Base-by-base conservation (phyloP, 2,888 invertebrate genomes). In the Melieria omissa region DNA sequence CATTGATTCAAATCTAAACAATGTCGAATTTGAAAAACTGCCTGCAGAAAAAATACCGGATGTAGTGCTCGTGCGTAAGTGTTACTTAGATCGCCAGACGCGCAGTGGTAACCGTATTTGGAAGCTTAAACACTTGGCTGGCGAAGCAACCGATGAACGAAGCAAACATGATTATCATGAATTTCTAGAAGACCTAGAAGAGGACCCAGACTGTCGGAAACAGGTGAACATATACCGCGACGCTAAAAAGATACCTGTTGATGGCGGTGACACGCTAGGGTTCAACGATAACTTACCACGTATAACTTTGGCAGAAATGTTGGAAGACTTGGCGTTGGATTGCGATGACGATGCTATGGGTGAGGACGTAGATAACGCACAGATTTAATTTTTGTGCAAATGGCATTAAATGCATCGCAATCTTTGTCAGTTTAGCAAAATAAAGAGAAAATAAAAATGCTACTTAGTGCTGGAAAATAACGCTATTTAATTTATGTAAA, bases 131-230 rank as follows among this genome's bases (percentile, higher is more conserved):
- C 96, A 96, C 85, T 90, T 99, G 85, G 91, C 91, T 0, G 91
- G 92, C 7, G 93, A 92, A 67, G 90, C 89, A 5, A 89, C 90
- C 1, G 90, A 89, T 72, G 90, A 91, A 81, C 91, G 91, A 45
- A 91, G 90, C 66, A 90, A 90, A 77, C 89, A 90, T 80, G 98
- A 98, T 80, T 98, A 95, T 88, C 92, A 93, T 80, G 98, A 98
- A 79, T 99, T 99, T 88, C 89, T 99, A 87, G 97, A 99, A 80
- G 99, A 99, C 84, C 88, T 99, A 76, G 99, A 99, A 86, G 99
- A 99, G 87, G 98, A 99, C 87, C 92, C 93, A 4, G 91, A 92
- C 12, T 90, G 95, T 82, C 90, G 99, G 70, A 94, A 96, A 84
- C 94, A 97, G 84, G 91, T 99, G 65, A 98, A 98, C 85, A 98